Evolutionary conservation across 2,797 vertebrate genomes (phyloP).

Genomic region (Ciconia nigra): DNA sequence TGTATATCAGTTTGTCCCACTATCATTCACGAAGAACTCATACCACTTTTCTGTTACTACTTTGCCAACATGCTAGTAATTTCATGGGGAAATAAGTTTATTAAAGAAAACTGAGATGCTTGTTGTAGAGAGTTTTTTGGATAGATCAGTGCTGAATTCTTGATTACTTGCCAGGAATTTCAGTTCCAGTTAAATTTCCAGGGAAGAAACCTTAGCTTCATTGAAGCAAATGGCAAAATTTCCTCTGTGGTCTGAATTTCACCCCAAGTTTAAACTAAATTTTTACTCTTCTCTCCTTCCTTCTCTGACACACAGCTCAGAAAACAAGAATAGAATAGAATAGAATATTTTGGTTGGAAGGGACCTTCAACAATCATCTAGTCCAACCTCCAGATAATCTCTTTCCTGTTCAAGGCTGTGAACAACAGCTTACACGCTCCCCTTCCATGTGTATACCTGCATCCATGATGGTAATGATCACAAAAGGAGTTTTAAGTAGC

Average conservation of each 20-base stretch:
- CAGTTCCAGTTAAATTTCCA: background rate
- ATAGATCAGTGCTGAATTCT: background rate
- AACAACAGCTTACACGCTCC: background rate
- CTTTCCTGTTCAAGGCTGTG: background rate
- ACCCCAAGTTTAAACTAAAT: background rate
- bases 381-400: background rate
- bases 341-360: background rate
- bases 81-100: background rate
- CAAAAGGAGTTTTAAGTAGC: conserved; percentile 26
- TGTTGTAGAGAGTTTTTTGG: background rate
- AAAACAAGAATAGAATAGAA: background rate
- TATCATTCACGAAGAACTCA: background rate
- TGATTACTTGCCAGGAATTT: background rate
- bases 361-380: background rate
- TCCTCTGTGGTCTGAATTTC: background rate
- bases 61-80: background rate
- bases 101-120: background rate
- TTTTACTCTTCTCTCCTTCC: background rate
- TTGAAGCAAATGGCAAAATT: background rate
- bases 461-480: background rate
- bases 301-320: background rate
- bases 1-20: background rate
- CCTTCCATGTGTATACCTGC: background rate
- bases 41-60: background rate
- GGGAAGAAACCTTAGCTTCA: background rate